Conservation (phyloP, 2,888 invertebrate genomes). For the Drosophila kuntzei region DNA sequence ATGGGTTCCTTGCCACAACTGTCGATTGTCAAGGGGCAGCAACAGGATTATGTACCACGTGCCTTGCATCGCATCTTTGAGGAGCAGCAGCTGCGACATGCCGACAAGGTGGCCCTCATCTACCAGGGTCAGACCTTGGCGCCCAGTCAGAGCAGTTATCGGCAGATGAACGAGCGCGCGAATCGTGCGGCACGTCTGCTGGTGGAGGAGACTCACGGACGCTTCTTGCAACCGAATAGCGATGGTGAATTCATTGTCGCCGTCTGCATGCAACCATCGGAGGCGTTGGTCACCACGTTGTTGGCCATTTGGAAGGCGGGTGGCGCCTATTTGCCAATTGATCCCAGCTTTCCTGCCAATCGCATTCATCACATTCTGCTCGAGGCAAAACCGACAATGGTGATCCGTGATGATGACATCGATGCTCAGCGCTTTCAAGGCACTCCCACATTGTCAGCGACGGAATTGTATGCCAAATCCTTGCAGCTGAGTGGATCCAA, state of each 20-base stretch:
- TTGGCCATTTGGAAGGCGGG: constrained; percentile 93
- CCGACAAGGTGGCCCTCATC: constrained; percentile 88
- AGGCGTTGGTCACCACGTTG: constrained; percentile 89
- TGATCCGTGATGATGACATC: constrained; percentile 88
- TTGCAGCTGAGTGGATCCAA: constrained; percentile 73
- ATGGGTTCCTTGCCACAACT: constrained; percentile 92
- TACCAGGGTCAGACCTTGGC: constrained; percentile 85
- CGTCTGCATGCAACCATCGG: constrained; percentile 92
- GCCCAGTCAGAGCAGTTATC: constrained; percentile 83
- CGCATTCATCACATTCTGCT: constrained; percentile 91
- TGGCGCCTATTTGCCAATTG: constrained; percentile 93
- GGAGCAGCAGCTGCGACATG: constrained; percentile 86
- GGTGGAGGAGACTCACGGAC: constrained; percentile 77
- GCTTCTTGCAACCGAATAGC: constrained; percentile 85
- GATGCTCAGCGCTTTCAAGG: constrained; percentile 76
- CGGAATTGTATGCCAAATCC: constrained; percentile 80
- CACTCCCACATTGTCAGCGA: constrained; percentile 70
- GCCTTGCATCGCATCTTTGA: constrained; percentile 88
- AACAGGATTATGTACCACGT: constrained; percentile 86
- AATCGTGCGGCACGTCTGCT: constrained; percentile 86
- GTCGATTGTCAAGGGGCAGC: constrained; percentile 89
- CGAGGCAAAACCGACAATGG: constrained; percentile 89
- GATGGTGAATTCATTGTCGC: constrained; percentile 92
- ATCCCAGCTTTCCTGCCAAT: constrained; percentile 89
- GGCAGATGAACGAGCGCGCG: constrained; percentile 85